These are phyloP conservation scores for Glaucopsyche alexis DNA, from an alignment of 2,888 invertebrate species.

Conservation along the genomic window DNA sequence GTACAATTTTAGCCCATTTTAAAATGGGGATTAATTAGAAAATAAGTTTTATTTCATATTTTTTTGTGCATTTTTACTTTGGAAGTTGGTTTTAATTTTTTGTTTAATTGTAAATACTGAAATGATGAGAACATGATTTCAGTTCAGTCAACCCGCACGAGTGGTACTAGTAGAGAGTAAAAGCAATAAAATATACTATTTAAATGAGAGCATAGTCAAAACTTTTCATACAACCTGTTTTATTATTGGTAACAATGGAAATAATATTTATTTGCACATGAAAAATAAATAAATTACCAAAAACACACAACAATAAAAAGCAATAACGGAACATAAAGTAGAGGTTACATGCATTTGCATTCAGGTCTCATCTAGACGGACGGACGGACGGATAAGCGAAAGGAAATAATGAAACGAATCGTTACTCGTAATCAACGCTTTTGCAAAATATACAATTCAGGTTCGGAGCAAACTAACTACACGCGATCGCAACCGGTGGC, in stretches of 20 bases:
- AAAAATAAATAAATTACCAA: conserved; percentile 9
- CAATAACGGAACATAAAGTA: conserved; percentile 22
- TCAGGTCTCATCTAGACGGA: conserved; percentile 35
- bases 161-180: no score
- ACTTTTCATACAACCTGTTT: not conserved
- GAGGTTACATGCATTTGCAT: conserved; percentile 21
- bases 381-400: conserved; percentile 38
- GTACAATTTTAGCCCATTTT: no score
- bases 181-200: no score
- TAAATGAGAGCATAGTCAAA: not conserved
- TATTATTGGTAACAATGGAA: not conserved
- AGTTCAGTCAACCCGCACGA: no score
- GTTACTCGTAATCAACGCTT: conserved; percentile 42
- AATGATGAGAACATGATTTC: no score
- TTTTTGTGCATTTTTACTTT: no score
- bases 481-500: no score
- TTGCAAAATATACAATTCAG: conserved; percentile 47
- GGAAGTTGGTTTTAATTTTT: no score
- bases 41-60: no score
- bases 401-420: conserved; percentile 40
- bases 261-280: conserved; percentile 14
- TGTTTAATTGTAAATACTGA: no score
- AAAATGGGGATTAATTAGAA: no score
- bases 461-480: not conserved
- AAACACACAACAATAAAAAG: not conserved